Evolutionary conservation across 1,140 invertebrate genomes (phyloP).

Genomic region (Meloidogyne floridensis): DNA sequence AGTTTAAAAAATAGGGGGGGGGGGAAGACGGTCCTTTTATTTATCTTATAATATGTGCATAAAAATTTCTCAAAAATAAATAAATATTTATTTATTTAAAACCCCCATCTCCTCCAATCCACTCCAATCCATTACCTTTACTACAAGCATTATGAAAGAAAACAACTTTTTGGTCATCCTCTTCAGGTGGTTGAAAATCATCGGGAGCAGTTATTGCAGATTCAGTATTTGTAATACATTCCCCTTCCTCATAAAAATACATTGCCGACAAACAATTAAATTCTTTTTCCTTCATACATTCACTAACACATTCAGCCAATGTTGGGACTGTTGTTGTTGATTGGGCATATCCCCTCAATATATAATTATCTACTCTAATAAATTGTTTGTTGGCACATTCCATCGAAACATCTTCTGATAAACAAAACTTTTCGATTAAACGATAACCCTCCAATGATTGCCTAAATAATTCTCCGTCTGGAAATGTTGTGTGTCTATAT

Average conservation of each 20-base stretch:
- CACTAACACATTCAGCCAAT: constrained; percentile 57
- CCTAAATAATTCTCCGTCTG: constrained; percentile 4
- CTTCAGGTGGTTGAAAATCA: constrained; percentile 43
- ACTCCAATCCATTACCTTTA: neutral
- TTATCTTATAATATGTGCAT: too few species aligned
- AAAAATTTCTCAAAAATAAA: too few species aligned
- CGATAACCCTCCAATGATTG: constrained; percentile 13
- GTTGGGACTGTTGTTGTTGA: constrained; percentile 49
- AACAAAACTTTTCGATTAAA: constrained; percentile 14
- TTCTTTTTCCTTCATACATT: constrained; percentile 56
- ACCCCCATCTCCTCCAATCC: neutral
- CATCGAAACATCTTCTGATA: constrained; percentile 51
- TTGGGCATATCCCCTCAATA: constrained; percentile 58
- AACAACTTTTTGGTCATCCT: constrained; percentile 59
- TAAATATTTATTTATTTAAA: too few species aligned
- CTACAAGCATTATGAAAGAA: constrained; percentile 62
- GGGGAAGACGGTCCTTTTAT: too few species aligned
- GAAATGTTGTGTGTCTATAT: neutral
- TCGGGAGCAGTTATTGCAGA: constrained; percentile 52
- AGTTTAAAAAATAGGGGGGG: too few species aligned
- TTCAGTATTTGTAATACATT: constrained; percentile 65
- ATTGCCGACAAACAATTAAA: constrained; percentile 63
- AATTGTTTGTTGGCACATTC: constrained; percentile 57
- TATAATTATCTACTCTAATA: constrained; percentile 58
- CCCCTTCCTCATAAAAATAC: constrained; percentile 66